A percentile compares a stretch with the other conserved stretches of the same genome.
Conservation (phyloP, 2,113 vertebrate genomes). For the Spea bombifrons region DNA sequence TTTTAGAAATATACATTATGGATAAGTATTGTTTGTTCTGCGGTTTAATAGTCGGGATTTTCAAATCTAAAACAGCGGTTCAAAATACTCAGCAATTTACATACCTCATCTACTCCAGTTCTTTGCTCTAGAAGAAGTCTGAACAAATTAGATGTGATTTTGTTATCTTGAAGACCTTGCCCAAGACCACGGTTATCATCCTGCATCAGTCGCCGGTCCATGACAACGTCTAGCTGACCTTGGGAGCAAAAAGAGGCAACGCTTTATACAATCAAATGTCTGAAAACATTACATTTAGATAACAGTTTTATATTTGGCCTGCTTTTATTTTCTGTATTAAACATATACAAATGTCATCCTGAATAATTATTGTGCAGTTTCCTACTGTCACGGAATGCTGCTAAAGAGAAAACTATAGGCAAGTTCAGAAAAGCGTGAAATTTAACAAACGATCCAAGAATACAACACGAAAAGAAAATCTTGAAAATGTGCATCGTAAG, state of each 20-base stretch:
- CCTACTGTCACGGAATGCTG: not conserved
- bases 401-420: not conserved
- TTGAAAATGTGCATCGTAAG: not conserved
- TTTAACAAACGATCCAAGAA: not conserved
- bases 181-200: slow-evolving; percentile 93
- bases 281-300: slow-evolving; percentile 26
- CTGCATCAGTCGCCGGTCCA: slow-evolving; percentile 91
- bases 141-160: slow-evolving; percentile 82
- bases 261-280: slow-evolving; percentile 32
- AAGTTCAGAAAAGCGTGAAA: not conserved
- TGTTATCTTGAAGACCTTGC: slow-evolving; percentile 92
- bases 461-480: not conserved
- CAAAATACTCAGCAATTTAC: slow-evolving; percentile 5
- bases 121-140: slow-evolving; percentile 79
- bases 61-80: too few species aligned
- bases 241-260: slow-evolving; percentile 49
- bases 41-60: too few species aligned
- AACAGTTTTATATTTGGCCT: slow-evolving; percentile 11
- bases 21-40: too few species aligned
- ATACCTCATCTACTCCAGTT: slow-evolving; percentile 65
- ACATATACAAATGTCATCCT: slow-evolving; percentile 25
- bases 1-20: too few species aligned
- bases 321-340: slow-evolving; percentile 16
- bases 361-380: slow-evolving; percentile 18
- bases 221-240: slow-evolving; percentile 88